Evolutionary conservation across 2,797 vertebrate species (phyloP), one percentile per base, ranked within the genome.

Genomic region (Catamblyrhynchus diadema): DNA sequence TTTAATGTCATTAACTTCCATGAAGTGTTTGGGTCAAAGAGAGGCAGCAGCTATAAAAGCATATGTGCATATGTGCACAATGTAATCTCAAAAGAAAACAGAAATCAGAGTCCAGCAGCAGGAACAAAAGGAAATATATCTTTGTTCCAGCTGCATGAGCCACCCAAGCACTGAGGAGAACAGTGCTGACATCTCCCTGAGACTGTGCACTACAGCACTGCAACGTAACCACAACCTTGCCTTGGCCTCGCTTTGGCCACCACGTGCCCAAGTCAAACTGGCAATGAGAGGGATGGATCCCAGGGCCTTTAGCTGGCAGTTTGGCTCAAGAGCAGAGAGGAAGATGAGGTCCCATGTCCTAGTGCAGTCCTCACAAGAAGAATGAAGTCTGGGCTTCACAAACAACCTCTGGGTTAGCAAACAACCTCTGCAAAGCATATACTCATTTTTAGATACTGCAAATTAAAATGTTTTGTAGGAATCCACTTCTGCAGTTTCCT

Each of bases 71-170:
- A 66, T 20, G 21, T 57, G 71, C 70, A 89, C 44, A 77, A 48
- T 27, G 35, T 54, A 87, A 91, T 65, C 67, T 86, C 64, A 90
- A 84, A 90, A 90, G 74, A 75, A 86, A 77, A 83, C 57, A 93
- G 37, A 84, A 83, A 72, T 50, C 62, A 33, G 56, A 86, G 9
- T 41, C 37, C 48, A 86, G 56, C 25, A 86, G n/a, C 37, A 90
- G 51, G 53, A 91, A 88, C 12, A 90, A 62, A 86, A 84, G 56
- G 48, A 85, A 81, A 77, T 11, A 1, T 5, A 45, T 47, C 45
- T 61, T 56, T 89, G 56, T 42, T 85, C 32, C 48, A 90, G 91
- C 48, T 86, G 53, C 57, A 57, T 8, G 35, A 82, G 33, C 35
- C 10, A 32, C 65, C 15, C 66, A 51, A 72, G 61, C 45, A n/a